phyloP scores from a whole-genome alignment of 1,140 invertebrate genomes.

The Lanistes nyassanus region DNA sequence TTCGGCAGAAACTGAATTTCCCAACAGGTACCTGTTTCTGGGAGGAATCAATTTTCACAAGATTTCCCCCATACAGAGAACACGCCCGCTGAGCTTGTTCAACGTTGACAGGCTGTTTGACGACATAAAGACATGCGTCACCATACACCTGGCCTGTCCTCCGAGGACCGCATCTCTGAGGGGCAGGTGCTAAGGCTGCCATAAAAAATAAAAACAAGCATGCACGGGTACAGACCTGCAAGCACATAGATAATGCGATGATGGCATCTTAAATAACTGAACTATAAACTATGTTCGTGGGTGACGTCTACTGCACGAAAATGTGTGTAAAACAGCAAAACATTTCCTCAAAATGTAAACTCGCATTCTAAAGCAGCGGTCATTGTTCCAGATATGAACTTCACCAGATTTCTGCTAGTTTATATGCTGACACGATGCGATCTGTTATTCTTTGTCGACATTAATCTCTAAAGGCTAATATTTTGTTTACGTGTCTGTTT shows the following conservation, averaged over 20 bases:
- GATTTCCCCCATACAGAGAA: not conserved
- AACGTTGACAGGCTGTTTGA: not conserved
- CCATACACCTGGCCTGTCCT: not conserved
- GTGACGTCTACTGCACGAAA: not conserved
- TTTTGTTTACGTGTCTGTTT: too few relatives aligned
- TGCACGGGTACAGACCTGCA: not conserved
- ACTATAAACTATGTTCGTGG: not conserved
- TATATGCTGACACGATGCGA: too few relatives aligned
- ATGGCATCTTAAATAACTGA: not conserved
- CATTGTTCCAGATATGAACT: too few relatives aligned
- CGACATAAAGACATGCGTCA: not conserved
- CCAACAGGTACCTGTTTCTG: conserved; percentile 8
- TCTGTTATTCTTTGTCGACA: too few relatives aligned
- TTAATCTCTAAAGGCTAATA: too few relatives aligned
- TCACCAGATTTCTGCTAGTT: too few relatives aligned
- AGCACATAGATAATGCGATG: not conserved
- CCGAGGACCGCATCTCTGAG: not conserved
- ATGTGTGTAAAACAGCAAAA: not conserved
- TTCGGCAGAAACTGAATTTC: too few relatives aligned
- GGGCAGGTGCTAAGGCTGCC: not conserved
- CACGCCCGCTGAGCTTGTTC: conserved; percentile 4
- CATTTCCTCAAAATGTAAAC: not conserved
- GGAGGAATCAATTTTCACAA: not conserved
- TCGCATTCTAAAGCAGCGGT: too few relatives aligned
- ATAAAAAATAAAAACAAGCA: not conserved